Base-by-base conservation (phyloP, 2,113 vertebrate genomes). In the human region DNA sequence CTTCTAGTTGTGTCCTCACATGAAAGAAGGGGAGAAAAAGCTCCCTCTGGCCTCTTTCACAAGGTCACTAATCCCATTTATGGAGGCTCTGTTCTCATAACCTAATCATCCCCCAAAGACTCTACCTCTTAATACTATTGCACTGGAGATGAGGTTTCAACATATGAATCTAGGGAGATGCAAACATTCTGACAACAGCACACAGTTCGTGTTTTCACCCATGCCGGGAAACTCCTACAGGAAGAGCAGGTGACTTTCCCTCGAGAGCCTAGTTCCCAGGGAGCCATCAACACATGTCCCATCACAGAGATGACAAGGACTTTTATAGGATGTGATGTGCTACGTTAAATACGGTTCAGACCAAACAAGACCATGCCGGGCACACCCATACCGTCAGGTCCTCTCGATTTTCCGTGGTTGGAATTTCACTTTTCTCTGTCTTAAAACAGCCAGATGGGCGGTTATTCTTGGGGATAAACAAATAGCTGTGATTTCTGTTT, bases 401-500 rank as follows among this genome's bases (percentile, higher is more conserved):
- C 18, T 61, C 22, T 18, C 50, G 38, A 93, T 38, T 70, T 48
- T 16, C 18, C 25, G 38, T 1, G 73, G 92, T 50, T 32, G 7
- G 17, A 89, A 78, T 66, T 75, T 73, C 38, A 59, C 40, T 75
- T 92, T 83, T 75, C 50, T 85, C 50, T 93, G 75, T 85, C 75
- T 80, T 72, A 64, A 93, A 96, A 95, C 40, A 61, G 75, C 73
- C 68, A 96, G 45, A 64, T 30, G 27, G 61, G 11, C 4, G 87
- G 13, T 64, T 96, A 79, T 81, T 91, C 78, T 96, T 4, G 43
- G 79, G 14, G 80, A 70, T 0, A 20, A 68, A 85, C n/a, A 94
- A 66, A 86, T 22, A 87, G 68, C 70, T 82, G 59, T 89, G 89
- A 92, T 83, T 95, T 83, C 79, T 70, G 61, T 6, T 93, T 84